Conservation (phyloP, 2,888 invertebrate genomes). For the Conus canariensis region DNA sequence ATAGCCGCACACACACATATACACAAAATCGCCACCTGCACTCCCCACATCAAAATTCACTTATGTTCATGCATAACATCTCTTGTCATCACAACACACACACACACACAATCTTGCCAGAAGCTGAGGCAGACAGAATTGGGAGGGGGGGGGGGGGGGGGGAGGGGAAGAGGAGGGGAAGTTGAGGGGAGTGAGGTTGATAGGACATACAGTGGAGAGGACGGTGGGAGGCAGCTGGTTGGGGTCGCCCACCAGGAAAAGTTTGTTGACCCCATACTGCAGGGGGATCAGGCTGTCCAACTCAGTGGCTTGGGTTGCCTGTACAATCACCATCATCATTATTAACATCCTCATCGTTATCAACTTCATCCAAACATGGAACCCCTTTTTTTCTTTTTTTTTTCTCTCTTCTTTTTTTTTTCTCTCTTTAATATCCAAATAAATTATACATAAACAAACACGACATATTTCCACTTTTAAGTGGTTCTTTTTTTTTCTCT, state of each 20-base stretch:
- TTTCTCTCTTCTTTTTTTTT: no score
- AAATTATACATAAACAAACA: no score
- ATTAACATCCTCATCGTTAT: background rate
- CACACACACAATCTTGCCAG: background rate
- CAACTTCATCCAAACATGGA: background rate
- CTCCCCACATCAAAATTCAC: background rate
- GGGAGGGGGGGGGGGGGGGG: background rate
- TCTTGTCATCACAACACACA: background rate
- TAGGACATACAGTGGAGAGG: constrained; percentile 78
- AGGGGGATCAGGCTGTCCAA: constrained; percentile 90
- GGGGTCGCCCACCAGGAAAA: constrained; percentile 92
- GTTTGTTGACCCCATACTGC: constrained; percentile 86
- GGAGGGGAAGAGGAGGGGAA: background rate
- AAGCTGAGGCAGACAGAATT: background rate
- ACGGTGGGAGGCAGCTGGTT: constrained; percentile 91
- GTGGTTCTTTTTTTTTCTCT: no score
- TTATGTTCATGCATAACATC: no score
- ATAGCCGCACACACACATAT: background rate
- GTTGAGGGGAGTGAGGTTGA: background rate
- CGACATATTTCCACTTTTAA: no score
- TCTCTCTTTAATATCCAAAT: no score
- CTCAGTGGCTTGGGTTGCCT: constrained; percentile 93
- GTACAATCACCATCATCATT: constrained; percentile 28
- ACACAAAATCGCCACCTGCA: background rate
- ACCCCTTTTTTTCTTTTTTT: no score